phyloP scores from a whole-genome alignment of 2,888 invertebrate species.

The Epistrophe grossulariae region DNA sequence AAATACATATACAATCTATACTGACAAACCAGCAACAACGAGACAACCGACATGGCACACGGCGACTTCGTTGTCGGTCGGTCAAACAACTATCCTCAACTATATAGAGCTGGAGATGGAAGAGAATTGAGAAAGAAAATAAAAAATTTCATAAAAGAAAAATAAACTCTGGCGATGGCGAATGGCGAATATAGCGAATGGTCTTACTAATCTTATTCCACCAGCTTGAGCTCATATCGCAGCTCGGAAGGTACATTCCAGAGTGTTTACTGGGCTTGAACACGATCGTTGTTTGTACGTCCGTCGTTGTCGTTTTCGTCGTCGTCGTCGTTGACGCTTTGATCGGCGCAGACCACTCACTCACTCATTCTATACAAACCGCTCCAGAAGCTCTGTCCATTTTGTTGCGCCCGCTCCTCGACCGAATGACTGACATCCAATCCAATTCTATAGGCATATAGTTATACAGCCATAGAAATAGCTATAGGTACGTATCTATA shows the following conservation, averaged over 20 bases:
- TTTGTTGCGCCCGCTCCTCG: slow-evolving; percentile 64
- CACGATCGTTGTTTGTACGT: slow-evolving; percentile 56
- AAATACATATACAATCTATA: slow-evolving; percentile 36
- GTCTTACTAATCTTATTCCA: slow-evolving; percentile 54
- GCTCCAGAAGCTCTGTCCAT: slow-evolving; percentile 14
- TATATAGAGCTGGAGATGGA: not conserved
- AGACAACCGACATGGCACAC: not conserved
- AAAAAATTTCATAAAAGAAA: slow-evolving; percentile 56
- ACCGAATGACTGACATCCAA: slow-evolving; percentile 71
- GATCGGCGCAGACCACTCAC: slow-evolving; percentile 29
- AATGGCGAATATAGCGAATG: slow-evolving; percentile 36
- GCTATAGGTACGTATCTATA: not conserved
- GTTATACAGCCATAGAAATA: slow-evolving; percentile 10
- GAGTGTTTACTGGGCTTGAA: slow-evolving; percentile 69
- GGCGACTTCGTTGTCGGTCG: not conserved
- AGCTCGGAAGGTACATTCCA: slow-evolving; percentile 67
- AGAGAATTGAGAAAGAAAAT: slow-evolving; percentile 48
- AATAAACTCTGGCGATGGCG: slow-evolving; percentile 61
- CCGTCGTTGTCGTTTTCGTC: not conserved
- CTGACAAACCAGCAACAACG: not conserved
- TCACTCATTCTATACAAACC: not conserved
- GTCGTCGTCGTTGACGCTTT: not conserved
- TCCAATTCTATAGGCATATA: slow-evolving; percentile 14
- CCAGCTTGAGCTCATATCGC: slow-evolving; percentile 42
- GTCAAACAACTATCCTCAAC: not conserved